Conservation (phyloP, 2,113 vertebrate genomes). For the Dunckerocampus dactyliophorus region DNA sequence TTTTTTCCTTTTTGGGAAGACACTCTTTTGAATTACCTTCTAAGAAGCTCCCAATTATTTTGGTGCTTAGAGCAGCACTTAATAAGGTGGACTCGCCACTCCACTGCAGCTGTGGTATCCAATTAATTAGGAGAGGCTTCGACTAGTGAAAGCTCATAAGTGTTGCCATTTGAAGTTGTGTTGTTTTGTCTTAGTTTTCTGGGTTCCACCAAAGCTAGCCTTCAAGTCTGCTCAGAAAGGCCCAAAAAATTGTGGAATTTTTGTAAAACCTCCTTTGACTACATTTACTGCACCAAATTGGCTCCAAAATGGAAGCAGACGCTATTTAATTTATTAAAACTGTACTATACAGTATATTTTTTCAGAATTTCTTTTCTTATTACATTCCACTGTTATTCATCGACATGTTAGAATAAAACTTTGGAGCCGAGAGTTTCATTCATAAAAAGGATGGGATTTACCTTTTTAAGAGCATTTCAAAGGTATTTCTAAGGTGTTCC, state of each 20-base stretch:
- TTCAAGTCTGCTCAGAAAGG: background rate
- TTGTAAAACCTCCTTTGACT: background rate
- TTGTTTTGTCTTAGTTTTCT: constrained; percentile 1
- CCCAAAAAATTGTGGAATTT: background rate
- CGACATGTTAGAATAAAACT: too few relatives aligned
- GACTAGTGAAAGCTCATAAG: background rate
- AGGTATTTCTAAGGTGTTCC: too few relatives aligned
- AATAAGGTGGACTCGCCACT: constrained; percentile 50
- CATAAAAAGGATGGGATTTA: background rate
- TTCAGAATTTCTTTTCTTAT: too few relatives aligned
- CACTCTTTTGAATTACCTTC: constrained; percentile 60
- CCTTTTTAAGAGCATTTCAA: too few relatives aligned
- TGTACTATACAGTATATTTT: too few relatives aligned
- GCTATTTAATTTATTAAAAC: background rate
- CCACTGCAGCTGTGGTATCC: constrained; percentile 12
- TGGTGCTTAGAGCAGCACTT: constrained; percentile 66
- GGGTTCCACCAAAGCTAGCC: background rate
- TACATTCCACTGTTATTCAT: too few relatives aligned
- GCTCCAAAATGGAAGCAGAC: background rate
- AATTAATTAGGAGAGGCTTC: constrained; percentile 51
- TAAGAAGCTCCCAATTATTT: constrained; percentile 68
- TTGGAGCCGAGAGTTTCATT: background rate
- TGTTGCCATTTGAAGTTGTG: background rate
- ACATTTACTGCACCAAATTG: background rate
- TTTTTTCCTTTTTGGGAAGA: constrained; percentile 36